Evolutionary conservation across 2,888 invertebrate genomes (phyloP), one percentile per base, ranked within the genome.

Genomic region (Polydrusus pterygomalis): DNA sequence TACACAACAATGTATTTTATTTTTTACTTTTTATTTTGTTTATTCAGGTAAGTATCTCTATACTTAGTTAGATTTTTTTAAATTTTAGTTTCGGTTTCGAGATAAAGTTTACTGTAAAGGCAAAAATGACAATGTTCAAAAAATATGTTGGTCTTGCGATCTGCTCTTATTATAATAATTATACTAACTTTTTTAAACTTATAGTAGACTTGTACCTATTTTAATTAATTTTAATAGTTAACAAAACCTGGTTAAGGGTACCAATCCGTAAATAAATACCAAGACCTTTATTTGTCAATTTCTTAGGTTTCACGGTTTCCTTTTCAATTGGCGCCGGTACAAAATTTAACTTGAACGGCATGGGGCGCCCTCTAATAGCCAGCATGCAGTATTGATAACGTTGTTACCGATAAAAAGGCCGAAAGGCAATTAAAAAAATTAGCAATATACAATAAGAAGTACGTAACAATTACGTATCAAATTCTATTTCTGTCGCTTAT

Each of bases 91-190:
- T 62, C 15, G 38, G 11, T 49, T 54, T 63, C 34, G 70, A 62
- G 63, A 70, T 62, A 63, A 70, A 63, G 62, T 18, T 8, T 10
- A 18, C 54, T 58, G 13, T 54, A 10, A 20, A 58, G 13, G 34
- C 38, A 38, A 74, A 77, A 78, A 78, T 76, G 78, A 62, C 78
- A 78, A 77, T 78, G 74, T 78, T 74, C 76, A 76, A 74, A 70
- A 49, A 60, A 73, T 34, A 74, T 58, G 34, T 64, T 69, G 65
- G 73, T 75, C 75, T 69, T 75, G 74, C 73, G 75, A 78, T 75
- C 68, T 77, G 77, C 77, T 74, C 77, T 51, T 60, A 62, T n/a
- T n/a, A n/a, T n/a, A n/a, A n/a, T 25, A 51, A 58, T 8, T 51
- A 43, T 20, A 74, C 74, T 74, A 68, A 74, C 74, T 74, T 68